phyloP scores from a whole-genome alignment of 2,113 vertebrate genomes.

The Lophotis ruficrista region DNA sequence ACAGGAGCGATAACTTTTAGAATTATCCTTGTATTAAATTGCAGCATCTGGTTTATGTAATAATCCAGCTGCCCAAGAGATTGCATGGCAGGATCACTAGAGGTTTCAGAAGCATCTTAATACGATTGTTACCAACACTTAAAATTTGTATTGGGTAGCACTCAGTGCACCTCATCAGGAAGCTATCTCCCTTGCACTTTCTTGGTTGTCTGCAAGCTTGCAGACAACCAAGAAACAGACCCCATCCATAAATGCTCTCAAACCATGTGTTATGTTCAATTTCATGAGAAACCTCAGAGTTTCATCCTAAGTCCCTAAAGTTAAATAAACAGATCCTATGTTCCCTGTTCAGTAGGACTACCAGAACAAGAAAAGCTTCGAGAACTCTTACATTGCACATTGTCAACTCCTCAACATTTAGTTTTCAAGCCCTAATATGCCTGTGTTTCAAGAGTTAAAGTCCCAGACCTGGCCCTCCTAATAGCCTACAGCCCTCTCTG shows the following conservation, averaged over 20 bases:
- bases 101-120: not conserved
- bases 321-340: not conserved
- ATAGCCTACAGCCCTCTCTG: not conserved
- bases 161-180: rapidly evolving
- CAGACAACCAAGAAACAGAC: not conserved
- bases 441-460: not conserved
- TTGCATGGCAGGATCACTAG: not conserved
- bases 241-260: not conserved
- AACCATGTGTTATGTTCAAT: not conserved
- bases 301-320: not conserved
- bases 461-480: not conserved
- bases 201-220: not conserved
- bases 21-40: not conserved
- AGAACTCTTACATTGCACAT: rapidly evolving
- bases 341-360: not conserved
- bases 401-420: not conserved
- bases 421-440: not conserved
- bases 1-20: not conserved
- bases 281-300: not conserved
- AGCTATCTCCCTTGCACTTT: not conserved
- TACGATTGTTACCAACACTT: not conserved
- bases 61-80: not conserved
- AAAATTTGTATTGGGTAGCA: not conserved
- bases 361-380: not conserved
- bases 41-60: not conserved